phyloP scores from a whole-genome alignment of 2,113 vertebrate genomes.

The Perca fluviatilis region DNA sequence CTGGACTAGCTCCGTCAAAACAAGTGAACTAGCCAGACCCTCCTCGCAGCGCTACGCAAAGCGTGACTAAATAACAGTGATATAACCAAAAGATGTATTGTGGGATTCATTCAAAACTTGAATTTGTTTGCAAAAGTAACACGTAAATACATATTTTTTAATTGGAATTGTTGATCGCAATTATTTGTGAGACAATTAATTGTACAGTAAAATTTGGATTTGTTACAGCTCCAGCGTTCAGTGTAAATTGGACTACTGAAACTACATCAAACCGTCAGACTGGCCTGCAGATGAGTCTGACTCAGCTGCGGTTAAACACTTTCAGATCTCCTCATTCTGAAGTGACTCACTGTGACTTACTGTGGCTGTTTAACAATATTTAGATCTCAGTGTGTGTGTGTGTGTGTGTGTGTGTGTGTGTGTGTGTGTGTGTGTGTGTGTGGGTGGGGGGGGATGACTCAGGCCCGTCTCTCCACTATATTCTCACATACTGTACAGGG shows the following conservation, averaged over 20 bases:
- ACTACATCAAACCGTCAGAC: conserved; percentile 1
- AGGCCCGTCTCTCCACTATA: neutral
- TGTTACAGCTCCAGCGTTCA: neutral
- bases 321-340: conserved; percentile 9
- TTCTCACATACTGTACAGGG: neutral
- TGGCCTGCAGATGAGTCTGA: conserved; percentile 14
- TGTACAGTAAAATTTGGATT: too few species aligned
- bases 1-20: too few species aligned
- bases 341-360: conserved; percentile 53
- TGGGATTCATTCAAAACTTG: too few species aligned
- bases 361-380: conserved; percentile 19
- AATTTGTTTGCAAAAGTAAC: too few species aligned
- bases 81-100: too few species aligned
- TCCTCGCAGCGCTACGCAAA: too few species aligned
- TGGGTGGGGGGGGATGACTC: neutral
- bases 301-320: conserved; percentile 41
- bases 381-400: conserved; percentile 6
- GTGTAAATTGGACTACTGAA: conserved; percentile 24
- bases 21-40: too few species aligned
- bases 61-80: too few species aligned
- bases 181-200: too few species aligned
- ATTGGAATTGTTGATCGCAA: too few species aligned
- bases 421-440: too few species aligned
- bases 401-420: conserved; percentile 28
- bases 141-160: too few species aligned